Percentiles rank a stretch among this genome's conserved stretches.
These are phyloP conservation scores for Apus apus DNA, from an alignment of 2,113 vertebrate genomes.

Conservation along the genomic window DNA sequence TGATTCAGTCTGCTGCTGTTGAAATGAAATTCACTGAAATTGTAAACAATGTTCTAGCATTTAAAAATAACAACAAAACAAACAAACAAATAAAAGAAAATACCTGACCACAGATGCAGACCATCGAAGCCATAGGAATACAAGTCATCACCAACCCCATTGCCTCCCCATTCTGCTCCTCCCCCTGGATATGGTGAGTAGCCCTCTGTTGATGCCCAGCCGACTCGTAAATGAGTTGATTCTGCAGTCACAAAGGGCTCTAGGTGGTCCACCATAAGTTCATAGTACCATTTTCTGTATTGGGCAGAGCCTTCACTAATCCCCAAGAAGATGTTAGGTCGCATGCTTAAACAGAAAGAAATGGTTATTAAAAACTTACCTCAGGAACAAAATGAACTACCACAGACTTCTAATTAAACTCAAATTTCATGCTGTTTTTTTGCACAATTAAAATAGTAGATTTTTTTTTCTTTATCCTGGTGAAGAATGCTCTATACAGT, in stretches of 20 bases:
- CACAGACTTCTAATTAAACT: not conserved
- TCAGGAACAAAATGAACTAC: not conserved
- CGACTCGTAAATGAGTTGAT: slow-evolving; percentile 91
- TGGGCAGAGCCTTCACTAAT: slow-evolving; percentile 95
- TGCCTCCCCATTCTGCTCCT: slow-evolving; percentile 94
- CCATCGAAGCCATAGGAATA: slow-evolving; percentile 95
- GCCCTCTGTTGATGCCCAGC: slow-evolving; percentile 94
- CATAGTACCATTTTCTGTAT: slow-evolving; percentile 97
- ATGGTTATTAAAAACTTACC: not conserved
- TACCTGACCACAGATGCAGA: slow-evolving; percentile 96
- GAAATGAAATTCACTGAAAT: not conserved
- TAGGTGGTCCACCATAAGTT: slow-evolving; percentile 91
- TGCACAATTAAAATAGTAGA: not conserved
- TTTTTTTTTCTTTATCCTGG: not conserved
- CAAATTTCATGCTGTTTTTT: not conserved
- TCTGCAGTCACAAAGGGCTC: slow-evolving; percentile 91
- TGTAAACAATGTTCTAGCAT: not conserved
- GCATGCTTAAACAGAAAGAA: slow-evolving; percentile 80
- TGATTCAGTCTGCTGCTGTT: not conserved
- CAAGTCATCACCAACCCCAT: slow-evolving; percentile 93
- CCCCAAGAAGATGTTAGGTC: slow-evolving; percentile 94
- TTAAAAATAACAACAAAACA: not conserved
- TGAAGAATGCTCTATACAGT: not conserved
- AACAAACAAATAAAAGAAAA: not conserved
- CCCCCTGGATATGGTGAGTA: slow-evolving; percentile 91